These are phyloP conservation scores for Drepanosiphum platanoidis DNA, from an alignment of 2,888 invertebrate species.

Conservation along the genomic window DNA sequence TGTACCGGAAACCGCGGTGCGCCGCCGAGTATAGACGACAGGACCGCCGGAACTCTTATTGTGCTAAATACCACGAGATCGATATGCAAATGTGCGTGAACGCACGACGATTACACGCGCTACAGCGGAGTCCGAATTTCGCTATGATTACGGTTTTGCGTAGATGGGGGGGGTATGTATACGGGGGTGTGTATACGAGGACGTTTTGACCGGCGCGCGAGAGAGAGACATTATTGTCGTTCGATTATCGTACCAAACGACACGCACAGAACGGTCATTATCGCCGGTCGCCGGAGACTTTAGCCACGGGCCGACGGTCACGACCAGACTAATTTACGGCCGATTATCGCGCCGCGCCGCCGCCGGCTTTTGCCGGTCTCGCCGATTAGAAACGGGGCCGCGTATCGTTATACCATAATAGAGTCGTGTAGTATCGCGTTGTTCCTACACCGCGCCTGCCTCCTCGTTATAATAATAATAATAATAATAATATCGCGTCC, in stretches of 20 bases:
- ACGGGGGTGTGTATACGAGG: not conserved
- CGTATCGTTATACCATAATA: not conserved
- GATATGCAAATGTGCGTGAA: too few relatives aligned
- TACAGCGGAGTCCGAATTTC: not conserved
- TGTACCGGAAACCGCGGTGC: too few relatives aligned
- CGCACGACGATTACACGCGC: not conserved
- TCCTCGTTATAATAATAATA: too few relatives aligned
- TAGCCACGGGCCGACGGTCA: slow-evolving; percentile 27
- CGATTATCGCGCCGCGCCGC: slow-evolving; percentile 17
- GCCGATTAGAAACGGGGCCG: slow-evolving; percentile 15
- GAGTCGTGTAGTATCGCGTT: not conserved
- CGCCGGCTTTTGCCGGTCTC: not conserved
- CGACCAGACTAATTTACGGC: slow-evolving; percentile 53
- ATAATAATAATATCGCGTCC: too few relatives aligned
- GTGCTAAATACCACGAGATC: too few relatives aligned
- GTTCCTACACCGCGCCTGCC: not conserved
- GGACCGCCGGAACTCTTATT: too few relatives aligned
- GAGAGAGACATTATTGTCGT: slow-evolving; percentile 31
- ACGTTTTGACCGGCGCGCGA: slow-evolving; percentile 21
- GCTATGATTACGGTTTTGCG: not conserved
- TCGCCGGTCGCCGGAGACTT: slow-evolving; percentile 2
- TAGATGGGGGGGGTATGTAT: not conserved
- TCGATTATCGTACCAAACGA: slow-evolving; percentile 56
- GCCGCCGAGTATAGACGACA: too few relatives aligned
- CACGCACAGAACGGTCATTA: slow-evolving; percentile 54